Percentiles rank a stretch among this genome's conserved stretches.
These are phyloP conservation scores for Mesochorus sp. DNA, from an alignment of 2,888 invertebrate species.

Conservation along the genomic window DNA sequence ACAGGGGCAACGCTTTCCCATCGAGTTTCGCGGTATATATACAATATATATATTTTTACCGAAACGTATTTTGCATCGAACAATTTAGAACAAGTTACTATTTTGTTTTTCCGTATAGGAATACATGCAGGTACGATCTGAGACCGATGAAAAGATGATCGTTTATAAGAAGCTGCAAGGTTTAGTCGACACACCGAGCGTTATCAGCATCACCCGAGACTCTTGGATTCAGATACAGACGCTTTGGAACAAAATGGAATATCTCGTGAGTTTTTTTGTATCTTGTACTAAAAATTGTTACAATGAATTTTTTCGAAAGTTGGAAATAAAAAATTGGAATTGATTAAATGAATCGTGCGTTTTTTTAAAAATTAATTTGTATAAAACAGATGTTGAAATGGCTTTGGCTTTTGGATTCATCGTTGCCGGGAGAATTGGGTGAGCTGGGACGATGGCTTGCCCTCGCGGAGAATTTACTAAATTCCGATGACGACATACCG, in stretches of 20 bases:
- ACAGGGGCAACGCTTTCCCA: constrained; percentile 89
- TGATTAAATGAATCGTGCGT: too few relatives aligned
- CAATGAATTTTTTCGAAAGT: too few relatives aligned
- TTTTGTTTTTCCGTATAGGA: constrained; percentile 83
- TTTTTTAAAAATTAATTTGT: neutral
- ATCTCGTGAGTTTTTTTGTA: constrained; percentile 79
- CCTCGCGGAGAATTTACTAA: constrained; percentile 91
- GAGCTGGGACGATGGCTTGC: constrained; percentile 95
- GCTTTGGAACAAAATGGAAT: constrained; percentile 91
- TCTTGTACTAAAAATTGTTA: neutral
- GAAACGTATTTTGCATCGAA: neutral
- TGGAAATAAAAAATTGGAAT: too few relatives aligned
- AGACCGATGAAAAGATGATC: constrained; percentile 88
- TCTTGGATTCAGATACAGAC: constrained; percentile 93
- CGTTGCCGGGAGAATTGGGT: constrained; percentile 93
- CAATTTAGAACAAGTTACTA: neutral
- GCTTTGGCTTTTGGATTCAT: constrained; percentile 94
- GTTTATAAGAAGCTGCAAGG: constrained; percentile 90
- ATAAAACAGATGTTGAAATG: constrained; percentile 88
- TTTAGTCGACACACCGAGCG: constrained; percentile 90
- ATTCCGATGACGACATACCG: constrained; percentile 90
- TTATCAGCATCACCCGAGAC: constrained; percentile 91
- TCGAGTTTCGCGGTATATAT: constrained; percentile 86
- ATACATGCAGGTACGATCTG: constrained; percentile 90
- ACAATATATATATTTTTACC: neutral